Evolutionary conservation across 2,888 invertebrate species (phyloP).

Genomic region (Dicycla oo): DNA sequence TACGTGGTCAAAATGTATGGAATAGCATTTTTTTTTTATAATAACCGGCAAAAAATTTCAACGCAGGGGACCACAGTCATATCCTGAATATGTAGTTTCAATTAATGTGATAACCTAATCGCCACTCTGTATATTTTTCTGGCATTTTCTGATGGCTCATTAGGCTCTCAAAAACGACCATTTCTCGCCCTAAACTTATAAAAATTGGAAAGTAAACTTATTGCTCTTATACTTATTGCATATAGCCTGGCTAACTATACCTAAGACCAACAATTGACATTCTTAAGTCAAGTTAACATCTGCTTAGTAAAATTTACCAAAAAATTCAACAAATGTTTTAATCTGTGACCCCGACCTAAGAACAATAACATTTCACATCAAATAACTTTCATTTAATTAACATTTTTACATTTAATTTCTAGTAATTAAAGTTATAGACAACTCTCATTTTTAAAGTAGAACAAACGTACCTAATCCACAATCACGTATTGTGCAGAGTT

Average conservation of each 20-base stretch:
- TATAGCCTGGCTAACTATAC: too few relatives aligned
- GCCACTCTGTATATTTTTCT: too few relatives aligned
- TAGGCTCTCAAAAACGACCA: too few relatives aligned
- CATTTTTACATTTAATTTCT: conserved; percentile 28
- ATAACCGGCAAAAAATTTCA: too few relatives aligned
- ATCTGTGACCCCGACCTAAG: conserved; percentile 17
- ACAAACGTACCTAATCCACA: background rate
- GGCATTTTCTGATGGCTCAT: too few relatives aligned
- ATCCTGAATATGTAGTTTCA: too few relatives aligned
- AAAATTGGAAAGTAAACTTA: background rate
- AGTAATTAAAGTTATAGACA: conserved; percentile 15
- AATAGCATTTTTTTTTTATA: too few relatives aligned
- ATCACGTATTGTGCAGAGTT: conserved; percentile 1
- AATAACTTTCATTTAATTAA: conserved; percentile 39
- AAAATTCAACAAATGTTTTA: background rate
- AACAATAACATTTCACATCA: conserved; percentile 43
- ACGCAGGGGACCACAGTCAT: too few relatives aligned
- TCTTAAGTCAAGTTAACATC: background rate
- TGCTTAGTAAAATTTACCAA: background rate
- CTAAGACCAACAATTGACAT: background rate
- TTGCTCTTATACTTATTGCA: background rate
- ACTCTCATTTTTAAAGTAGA: conserved; percentile 23
- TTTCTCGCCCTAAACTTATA: too few relatives aligned
- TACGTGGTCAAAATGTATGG: too few relatives aligned
- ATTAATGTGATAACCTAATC: too few relatives aligned